Evolutionary conservation across 2,797 vertebrate species (phyloP), one percentile per base, ranked within the genome.

Genomic region (Carapus acus): DNA sequence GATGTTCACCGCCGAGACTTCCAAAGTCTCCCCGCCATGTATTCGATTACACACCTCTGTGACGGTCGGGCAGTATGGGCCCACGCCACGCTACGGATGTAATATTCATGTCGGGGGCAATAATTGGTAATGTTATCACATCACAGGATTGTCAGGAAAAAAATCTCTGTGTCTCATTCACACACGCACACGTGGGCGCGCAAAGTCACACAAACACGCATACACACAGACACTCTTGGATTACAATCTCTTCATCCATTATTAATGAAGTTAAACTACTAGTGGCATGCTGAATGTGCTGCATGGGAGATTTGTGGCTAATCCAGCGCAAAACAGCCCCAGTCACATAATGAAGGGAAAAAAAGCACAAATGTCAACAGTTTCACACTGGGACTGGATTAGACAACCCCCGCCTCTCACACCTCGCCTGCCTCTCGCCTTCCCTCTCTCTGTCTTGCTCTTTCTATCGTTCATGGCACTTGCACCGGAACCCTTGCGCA

Each of bases 291-390:
- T 93, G 93, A 94, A 93, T 92, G 93, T 91, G 92, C 91, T 90
- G 93, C 90, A 88, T 89, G 89, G 92, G 92, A 98, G 96, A 99
- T 99, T 97, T 97, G 92, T 89, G 87, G 83, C 89, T 99, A 99
- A 99, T 97, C 96, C 94, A 93, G 93, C 94, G 90, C 92, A 97
- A 97, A 97, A 96, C 92, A 97, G 92, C 90, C 91, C 87, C 92
- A 92, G 93, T 93, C 93, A 96, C 96, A 99, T 96, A 94, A 97
- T 93, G 93, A 94, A 90, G 90, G 90, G 90, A 87, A 89, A 93
- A 92, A 92, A 94, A 94, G 93, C 93, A 97, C 94, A 97, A 97
- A 97, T 97, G 96, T 98, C 95, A 98, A 97, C 94, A 97, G 92
- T 97, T 96, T 96, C 93, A 97, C 93, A 94, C 90, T 92, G 93